Evolutionary conservation across 2,113 vertebrate genomes (phyloP).

Genomic region (Ptilonorhynchus violaceus): DNA sequence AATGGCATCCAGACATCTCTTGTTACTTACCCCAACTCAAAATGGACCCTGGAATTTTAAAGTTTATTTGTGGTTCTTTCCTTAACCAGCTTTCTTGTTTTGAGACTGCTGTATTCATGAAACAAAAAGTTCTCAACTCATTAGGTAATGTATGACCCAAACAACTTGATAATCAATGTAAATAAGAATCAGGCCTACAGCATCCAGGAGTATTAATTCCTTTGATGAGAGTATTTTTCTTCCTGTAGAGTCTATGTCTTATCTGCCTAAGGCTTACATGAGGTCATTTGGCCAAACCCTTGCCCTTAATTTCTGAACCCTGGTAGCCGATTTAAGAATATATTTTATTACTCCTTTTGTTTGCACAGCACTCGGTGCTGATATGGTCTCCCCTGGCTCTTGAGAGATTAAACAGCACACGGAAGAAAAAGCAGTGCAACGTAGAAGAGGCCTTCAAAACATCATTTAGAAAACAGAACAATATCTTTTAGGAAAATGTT

Average conservation of each 20-base stretch:
- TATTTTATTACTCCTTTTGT: constrained; percentile 32
- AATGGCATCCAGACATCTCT: not conserved
- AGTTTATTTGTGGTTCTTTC: not conserved
- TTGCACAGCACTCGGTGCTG: constrained; percentile 6
- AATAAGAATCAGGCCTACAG: not conserved
- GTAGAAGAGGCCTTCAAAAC: not conserved
- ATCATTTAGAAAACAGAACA: not conserved
- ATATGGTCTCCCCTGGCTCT: not conserved
- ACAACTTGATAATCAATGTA: not conserved
- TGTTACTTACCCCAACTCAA: not conserved
- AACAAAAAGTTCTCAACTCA: not conserved
- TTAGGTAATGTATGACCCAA: not conserved
- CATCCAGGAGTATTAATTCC: not conserved
- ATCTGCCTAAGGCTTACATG: not conserved
- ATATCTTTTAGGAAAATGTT: not conserved
- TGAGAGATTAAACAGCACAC: not conserved
- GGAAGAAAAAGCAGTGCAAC: constrained; percentile 32
- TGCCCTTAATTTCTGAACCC: constrained; percentile 43
- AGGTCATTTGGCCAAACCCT: constrained; percentile 24
- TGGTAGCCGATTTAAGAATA: constrained; percentile 51
- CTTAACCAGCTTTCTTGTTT: not conserved
- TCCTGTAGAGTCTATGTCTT: not conserved
- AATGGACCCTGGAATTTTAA: not conserved
- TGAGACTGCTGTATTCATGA: not conserved
- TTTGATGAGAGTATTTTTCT: not conserved